Evolutionary conservation across 1,140 invertebrate species (phyloP), one percentile per base, ranked within the genome.

Genomic region (Chironomus striatipennis): DNA sequence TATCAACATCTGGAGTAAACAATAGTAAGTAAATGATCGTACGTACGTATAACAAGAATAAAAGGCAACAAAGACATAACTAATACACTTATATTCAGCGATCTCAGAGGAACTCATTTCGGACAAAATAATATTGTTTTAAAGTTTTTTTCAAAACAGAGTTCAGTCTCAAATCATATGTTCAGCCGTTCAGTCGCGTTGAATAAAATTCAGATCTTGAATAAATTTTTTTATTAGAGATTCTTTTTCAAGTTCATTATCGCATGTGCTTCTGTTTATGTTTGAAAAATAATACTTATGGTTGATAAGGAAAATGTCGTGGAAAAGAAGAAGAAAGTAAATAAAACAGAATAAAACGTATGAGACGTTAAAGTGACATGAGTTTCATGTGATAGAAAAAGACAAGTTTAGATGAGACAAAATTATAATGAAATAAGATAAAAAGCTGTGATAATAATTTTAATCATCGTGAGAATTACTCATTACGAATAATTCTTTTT

Each of bases 91-190:
- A 57, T 15, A 57, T 57, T 12, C 47, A n/a, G 12, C n/a, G 12
- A 57, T n/a, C 47, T 57, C n/a, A n/a, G 47, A 57, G 47, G n/a
- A 57, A n/a, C n/a, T 57, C 47, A 57, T n/a, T 57, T 57, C 12
- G 47, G 47, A 57, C 24, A 34, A 57, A 57, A 57, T 12, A 57
- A 57, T 57, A 57, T 57, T 57, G 47, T 57, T 57, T 57, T 57
- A 57, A 57, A 57, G 12, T 57, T 57, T 15, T n/a, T 47, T 47
- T 47, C 43, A 15, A 57, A n/a, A n/a, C 15, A 12, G 24, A 34
- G 5, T 57, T 57, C 47, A 57, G 47, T 57, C 47, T 57, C 47
- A 15, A 5, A 57, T 57, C 9, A 57, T 12, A 57, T 57, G 12
- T 57, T 57, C 47, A 57, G 9, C 15, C 12, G 47, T 57, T 57